Conservation (phyloP, 1,140 invertebrate genomes). For the Augochlora pura region DNA sequence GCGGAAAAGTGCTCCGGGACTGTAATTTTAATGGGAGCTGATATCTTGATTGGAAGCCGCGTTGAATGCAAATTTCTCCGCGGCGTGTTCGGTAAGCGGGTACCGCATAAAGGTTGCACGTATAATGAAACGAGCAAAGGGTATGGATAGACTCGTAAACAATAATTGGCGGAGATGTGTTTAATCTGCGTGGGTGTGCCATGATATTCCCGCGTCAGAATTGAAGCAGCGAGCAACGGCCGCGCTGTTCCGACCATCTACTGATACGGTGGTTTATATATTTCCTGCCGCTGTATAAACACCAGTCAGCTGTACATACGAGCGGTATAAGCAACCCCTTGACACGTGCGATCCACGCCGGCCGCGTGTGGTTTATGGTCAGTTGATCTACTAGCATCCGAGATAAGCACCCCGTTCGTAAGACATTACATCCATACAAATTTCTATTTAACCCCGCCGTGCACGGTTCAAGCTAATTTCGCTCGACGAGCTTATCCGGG, state of each 20-base stretch:
- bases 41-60: too few relatives aligned
- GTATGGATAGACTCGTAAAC: too few relatives aligned
- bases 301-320: not conserved
- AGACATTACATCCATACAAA: conserved; percentile 15
- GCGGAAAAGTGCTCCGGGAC: too few relatives aligned
- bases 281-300: not conserved
- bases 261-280: not conserved
- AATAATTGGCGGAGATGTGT: not conserved
- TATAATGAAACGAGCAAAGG: too few relatives aligned
- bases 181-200: not conserved
- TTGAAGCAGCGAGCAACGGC: not conserved
- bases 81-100: too few relatives aligned
- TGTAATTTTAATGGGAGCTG: too few relatives aligned
- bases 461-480: too few relatives aligned
- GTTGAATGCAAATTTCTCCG: too few relatives aligned
- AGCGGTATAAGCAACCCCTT: conserved; percentile 27
- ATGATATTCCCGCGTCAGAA: not conserved
- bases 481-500: too few relatives aligned
- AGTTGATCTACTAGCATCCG: conserved; percentile 41
- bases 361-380: conserved; percentile 57
- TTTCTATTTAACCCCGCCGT: not conserved
- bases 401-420: conserved; percentile 32
- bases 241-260: not conserved
- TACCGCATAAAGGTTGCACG: too few relatives aligned
- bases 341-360: conserved; percentile 41